Base-by-base conservation (phyloP, 1,140 invertebrate genomes). In the Prorops nasuta region DNA sequence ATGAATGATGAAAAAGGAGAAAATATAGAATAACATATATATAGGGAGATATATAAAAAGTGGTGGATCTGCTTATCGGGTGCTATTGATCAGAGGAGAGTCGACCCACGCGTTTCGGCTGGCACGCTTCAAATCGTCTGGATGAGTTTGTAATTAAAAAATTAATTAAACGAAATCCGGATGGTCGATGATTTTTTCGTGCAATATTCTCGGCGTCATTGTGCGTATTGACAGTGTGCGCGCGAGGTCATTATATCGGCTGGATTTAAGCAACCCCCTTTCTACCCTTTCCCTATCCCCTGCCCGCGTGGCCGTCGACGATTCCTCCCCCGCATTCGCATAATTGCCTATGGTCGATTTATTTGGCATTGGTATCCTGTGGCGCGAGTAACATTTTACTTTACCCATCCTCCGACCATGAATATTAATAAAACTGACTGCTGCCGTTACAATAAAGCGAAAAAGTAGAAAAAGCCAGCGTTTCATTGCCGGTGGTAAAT, bases 81-180 rank as follows among this genome's bases (percentile, higher is more conserved):
- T n/a, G n/a, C n/a, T n/a, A n/a, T n/a, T n/a, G n/a, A n/a, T n/a
- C n/a, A n/a, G n/a, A n/a, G n/a, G n/a, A n/a, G n/a, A n/a, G n/a
- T n/a, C n/a, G n/a, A n/a, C 38, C 35, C 28, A 19, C 54, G 24
- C 40, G 24, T 24, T 22, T 9, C n/a, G 15, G 7, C 18, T 3
- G 34, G 21, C 12, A 9, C 12, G 35, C 9, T 47, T 20, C 44
- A 47, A 47, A 49, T 56, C 58, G 53, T 62, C 51, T 46, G 54
- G 54, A 62, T 58, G 58, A 62, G 58, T 57, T 62, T 61, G 58
- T 62, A 62, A 62, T 62, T 62, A 63, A 66, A 67, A 67, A 67
- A 69, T 69, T 62, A 66, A 67, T 66, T 67, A 64, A 67, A 60
- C 62, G 60, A 57, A 63, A 63, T 69, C 57, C 54, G 62, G 61